These are phyloP conservation scores for Palythoa grandiflora DNA, from an alignment of 92 coral and sea anemone genomes.

Conservation along the genomic window DNA sequence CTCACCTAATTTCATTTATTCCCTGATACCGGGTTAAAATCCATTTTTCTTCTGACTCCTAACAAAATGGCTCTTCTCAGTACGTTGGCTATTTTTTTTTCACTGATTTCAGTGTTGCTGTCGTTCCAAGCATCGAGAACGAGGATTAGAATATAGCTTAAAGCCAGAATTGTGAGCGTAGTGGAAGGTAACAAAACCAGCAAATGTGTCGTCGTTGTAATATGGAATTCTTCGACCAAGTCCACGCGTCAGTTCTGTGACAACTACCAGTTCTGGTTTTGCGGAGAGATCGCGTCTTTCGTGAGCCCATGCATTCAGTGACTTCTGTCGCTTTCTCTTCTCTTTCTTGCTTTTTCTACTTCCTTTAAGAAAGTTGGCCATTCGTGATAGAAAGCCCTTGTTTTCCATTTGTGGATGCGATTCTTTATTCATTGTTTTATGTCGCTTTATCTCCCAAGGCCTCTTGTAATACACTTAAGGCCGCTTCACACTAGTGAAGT, in stretches of 20 bases:
- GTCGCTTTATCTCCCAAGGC: not conserved
- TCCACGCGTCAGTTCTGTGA: not conserved
- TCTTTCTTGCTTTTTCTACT: not conserved
- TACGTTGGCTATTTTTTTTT: not conserved
- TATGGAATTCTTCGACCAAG: slow-evolving; percentile 21
- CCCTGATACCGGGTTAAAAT: not conserved
- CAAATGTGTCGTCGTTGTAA: not conserved
- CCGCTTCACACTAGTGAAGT: too few relatives aligned
- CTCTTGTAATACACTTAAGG: too few relatives aligned
- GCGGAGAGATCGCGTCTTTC: not conserved
- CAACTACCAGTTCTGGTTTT: not conserved
- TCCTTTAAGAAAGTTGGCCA: not conserved
- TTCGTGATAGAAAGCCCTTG: not conserved
- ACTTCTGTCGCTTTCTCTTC: not conserved
- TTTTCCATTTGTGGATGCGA: not conserved
- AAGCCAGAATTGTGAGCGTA: not conserved
- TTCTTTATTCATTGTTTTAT: not conserved
- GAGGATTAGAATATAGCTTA: not conserved
- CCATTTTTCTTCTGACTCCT: not conserved
- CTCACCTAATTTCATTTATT: not conserved
- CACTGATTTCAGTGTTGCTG: not conserved
- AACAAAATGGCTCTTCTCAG: not conserved
- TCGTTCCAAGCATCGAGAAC: not conserved
- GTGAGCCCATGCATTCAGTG: not conserved
- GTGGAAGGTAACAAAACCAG: not conserved